A percentile compares a stretch with the other conserved stretches of the same genome.
phyloP scores from a whole-genome alignment of 2,888 invertebrate genomes.

The Ormyrus pomaceus region DNA sequence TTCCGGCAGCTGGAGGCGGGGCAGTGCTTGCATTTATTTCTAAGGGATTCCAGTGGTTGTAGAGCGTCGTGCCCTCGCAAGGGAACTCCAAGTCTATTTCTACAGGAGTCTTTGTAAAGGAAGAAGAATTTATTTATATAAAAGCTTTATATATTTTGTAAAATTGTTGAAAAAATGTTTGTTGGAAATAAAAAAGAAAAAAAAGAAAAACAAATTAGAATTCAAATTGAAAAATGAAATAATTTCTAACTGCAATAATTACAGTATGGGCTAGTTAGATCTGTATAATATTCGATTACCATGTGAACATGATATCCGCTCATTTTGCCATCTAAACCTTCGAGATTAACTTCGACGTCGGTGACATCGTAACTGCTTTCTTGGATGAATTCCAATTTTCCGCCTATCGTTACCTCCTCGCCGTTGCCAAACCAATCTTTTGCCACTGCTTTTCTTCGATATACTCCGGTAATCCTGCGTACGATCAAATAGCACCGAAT shows the following conservation, averaged over 20 bases:
- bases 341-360: slow-evolving; percentile 85
- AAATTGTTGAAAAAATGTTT: neutral
- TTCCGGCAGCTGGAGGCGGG: slow-evolving; percentile 82
- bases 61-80: slow-evolving; percentile 88
- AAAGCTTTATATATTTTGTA: neutral
- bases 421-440: slow-evolving; percentile 94
- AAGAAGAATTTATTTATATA: neutral
- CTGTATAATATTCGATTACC: slow-evolving; percentile 76
- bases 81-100: slow-evolving; percentile 91
- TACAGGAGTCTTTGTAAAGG: slow-evolving; percentile 82
- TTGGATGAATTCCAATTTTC: slow-evolving; percentile 89
- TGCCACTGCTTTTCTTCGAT: slow-evolving; percentile 88
- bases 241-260: neutral
- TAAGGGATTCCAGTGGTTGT: slow-evolving; percentile 92
- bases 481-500: no score
- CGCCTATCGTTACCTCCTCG: slow-evolving; percentile 80
- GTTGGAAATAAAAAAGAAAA: no score
- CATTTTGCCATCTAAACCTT: slow-evolving; percentile 81
- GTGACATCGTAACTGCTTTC: slow-evolving; percentile 91
- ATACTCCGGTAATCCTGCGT: slow-evolving; percentile 83
- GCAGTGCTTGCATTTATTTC: slow-evolving; percentile 81
- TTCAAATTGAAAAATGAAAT: neutral
- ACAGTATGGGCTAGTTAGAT: neutral
- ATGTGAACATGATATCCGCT: slow-evolving; percentile 89
- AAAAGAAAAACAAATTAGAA: neutral